These are phyloP conservation scores for Corapipo altera DNA, from an alignment of 2,113 vertebrate species.

Conservation along the genomic window DNA sequence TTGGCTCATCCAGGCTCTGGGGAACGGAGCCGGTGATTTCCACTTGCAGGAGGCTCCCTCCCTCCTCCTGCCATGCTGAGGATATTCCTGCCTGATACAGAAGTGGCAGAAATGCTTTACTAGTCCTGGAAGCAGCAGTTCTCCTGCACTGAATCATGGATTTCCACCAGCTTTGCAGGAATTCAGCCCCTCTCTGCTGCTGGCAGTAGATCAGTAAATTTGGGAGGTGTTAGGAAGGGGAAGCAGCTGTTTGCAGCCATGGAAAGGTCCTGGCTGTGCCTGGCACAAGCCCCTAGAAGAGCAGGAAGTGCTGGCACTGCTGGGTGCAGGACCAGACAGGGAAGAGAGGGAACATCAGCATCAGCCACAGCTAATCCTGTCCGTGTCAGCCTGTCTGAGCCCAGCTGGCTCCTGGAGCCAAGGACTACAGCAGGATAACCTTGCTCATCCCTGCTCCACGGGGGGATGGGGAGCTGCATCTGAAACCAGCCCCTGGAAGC, in stretches of 20 bases:
- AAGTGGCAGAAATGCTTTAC: neutral
- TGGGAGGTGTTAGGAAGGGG: rapidly evolving
- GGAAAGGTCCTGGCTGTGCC: neutral
- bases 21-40: rapidly evolving
- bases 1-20: neutral
- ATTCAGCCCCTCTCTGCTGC: neutral
- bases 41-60: neutral
- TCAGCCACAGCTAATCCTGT: neutral
- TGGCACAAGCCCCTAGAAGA: neutral
- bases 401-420: neutral
- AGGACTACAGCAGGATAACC: neutral
- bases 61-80: neutral
- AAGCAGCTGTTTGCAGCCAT: neutral
- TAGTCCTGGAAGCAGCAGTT: rapidly evolving
- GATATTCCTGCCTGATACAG: neutral
- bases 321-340: neutral
- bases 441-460: neutral
- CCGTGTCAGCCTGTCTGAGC: neutral
- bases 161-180: neutral
- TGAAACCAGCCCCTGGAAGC: neutral
- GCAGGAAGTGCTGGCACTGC: neutral
- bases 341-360: neutral
- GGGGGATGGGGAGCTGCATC: neutral
- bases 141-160: neutral
- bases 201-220: too few relatives aligned